These are phyloP conservation scores for Latheticus oryzae DNA, from an alignment of 2,888 invertebrate genomes.

Conservation along the genomic window DNA sequence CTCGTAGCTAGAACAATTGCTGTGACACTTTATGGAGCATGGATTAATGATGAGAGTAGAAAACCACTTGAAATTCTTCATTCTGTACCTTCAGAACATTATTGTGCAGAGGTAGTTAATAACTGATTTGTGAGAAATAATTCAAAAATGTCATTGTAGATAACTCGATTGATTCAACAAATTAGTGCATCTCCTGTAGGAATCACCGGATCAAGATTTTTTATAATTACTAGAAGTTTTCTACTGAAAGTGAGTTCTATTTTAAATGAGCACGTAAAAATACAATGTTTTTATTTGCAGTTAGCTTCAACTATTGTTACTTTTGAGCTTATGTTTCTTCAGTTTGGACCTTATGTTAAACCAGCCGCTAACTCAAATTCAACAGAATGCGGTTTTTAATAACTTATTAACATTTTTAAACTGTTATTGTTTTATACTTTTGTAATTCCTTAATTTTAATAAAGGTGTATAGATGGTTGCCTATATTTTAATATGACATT, in stretches of 20 bases:
- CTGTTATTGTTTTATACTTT: neutral
- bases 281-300: too few species aligned
- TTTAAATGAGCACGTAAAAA: too few species aligned
- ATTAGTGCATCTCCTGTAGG: conserved; percentile 69
- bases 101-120: conserved; percentile 61
- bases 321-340: conserved; percentile 58
- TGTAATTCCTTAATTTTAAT: neutral
- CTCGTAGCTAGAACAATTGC: conserved; percentile 72
- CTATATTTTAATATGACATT: neutral
- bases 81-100: conserved; percentile 63
- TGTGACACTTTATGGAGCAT: conserved; percentile 59
- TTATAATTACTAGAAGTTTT: conserved; percentile 68
- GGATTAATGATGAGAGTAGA: conserved; percentile 62
- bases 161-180: conserved; percentile 71
- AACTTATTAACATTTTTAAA: too few species aligned
- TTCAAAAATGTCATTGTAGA: conserved; percentile 61
- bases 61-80: conserved; percentile 61
- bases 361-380: neutral
- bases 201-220: conserved; percentile 72
- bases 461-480: conserved; percentile 18
- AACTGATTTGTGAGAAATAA: too few species aligned
- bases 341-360: conserved; percentile 53
- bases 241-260: conserved; percentile 68
- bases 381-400: neutral
- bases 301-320: conserved; percentile 59